phyloP scores from a whole-genome alignment of 2,113 vertebrate species.

The Ceuthmochares aereus region DNA sequence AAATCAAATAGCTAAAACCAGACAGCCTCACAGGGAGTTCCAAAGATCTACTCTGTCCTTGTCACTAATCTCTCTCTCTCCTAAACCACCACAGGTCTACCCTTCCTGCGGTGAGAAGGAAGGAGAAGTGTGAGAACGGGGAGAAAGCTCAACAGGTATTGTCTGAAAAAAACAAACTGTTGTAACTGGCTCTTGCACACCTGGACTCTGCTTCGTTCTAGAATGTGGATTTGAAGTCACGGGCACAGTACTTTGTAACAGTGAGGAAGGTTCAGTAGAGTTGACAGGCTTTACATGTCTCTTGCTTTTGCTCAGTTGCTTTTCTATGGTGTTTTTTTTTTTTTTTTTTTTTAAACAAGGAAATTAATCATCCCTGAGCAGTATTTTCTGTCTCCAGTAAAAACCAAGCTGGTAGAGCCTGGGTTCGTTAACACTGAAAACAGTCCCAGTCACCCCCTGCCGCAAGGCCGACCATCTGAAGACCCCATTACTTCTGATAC shows the following conservation, averaged over 20 bases:
- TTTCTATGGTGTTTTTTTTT: background rate
- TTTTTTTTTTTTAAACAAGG: background rate
- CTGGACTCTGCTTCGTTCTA: background rate
- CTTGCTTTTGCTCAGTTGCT: background rate
- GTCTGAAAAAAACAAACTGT: background rate
- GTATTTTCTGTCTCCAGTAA: background rate
- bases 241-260: background rate
- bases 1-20: background rate
- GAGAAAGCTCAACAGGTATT: background rate
- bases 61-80: background rate
- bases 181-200: accelerated
- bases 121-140: accelerated
- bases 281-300: background rate
- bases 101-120: background rate
- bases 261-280: background rate
- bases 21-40: background rate
- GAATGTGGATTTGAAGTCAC: background rate
- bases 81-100: background rate
- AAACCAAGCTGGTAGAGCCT: background rate
- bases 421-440: background rate
- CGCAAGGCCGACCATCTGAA: background rate
- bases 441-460: accelerated
- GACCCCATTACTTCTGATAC: background rate
- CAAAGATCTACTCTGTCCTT: background rate
- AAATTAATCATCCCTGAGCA: background rate